phyloP scores from a whole-genome alignment of 2,888 invertebrate genomes.

The Crocallis elinguaria region DNA sequence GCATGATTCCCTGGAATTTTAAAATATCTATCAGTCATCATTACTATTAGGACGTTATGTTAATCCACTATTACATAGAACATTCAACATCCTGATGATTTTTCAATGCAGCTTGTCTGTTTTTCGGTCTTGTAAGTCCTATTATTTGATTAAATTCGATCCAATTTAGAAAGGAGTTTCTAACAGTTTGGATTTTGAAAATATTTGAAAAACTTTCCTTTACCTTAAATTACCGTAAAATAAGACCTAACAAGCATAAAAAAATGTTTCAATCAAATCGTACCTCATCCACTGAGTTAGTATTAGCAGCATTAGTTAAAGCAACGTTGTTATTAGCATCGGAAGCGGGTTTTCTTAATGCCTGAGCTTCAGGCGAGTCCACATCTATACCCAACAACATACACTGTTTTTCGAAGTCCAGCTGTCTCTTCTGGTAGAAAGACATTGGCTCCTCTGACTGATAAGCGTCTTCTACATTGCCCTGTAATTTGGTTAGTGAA shows the following conservation, averaged over 20 bases:
- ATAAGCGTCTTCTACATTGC: slow-evolving; percentile 59
- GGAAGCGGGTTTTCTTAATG: slow-evolving; percentile 57
- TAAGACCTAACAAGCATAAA: not conserved
- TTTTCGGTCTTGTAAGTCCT: too few species aligned
- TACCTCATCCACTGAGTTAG: slow-evolving; percentile 58
- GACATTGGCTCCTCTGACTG: slow-evolving; percentile 74
- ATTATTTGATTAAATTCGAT: too few species aligned
- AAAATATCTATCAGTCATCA: not conserved
- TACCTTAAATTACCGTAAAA: too few species aligned
- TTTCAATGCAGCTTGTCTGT: too few species aligned
- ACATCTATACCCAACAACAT: slow-evolving; percentile 74
- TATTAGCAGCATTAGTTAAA: slow-evolving; percentile 60
- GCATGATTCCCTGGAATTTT: slow-evolving; percentile 75
- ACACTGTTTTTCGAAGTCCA: slow-evolving; percentile 79
- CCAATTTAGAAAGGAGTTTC: too few species aligned
- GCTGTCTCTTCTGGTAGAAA: slow-evolving; percentile 76
- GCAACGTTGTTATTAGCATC: slow-evolving; percentile 64
- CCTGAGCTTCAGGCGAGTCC: slow-evolving; percentile 69
- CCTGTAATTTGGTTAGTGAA: slow-evolving; percentile 68
- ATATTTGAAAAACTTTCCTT: too few species aligned
- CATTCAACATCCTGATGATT: too few species aligned
- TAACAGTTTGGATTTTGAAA: too few species aligned
- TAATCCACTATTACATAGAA: too few species aligned
- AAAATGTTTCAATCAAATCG: not conserved
- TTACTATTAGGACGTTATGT: not conserved